Evolutionary conservation across 2,113 vertebrate genomes (phyloP).

Genomic region (Taurulus bubalis): DNA sequence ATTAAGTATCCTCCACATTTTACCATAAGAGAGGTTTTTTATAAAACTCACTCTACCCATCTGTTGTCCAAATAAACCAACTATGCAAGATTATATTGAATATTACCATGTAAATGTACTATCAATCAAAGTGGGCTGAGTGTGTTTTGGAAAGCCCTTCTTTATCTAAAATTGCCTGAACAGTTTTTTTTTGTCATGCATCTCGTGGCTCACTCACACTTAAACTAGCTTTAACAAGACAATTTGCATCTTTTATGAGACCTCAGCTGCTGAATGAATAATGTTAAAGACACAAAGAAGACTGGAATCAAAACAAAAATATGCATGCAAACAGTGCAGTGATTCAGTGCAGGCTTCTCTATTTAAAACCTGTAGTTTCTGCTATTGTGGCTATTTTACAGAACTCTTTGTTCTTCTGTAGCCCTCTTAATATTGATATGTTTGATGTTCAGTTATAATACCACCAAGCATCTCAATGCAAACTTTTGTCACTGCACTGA

Average conservation of each 20-base stretch:
- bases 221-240: constrained; percentile 37
- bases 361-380: constrained; percentile 35
- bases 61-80: constrained; percentile 1
- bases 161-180: neutral
- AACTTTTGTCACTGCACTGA: constrained; percentile 22
- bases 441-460: constrained; percentile 13
- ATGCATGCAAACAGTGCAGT: constrained; percentile 21
- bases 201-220: constrained; percentile 37
- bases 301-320: constrained; percentile 28
- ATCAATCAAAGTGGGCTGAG: neutral
- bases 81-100: neutral
- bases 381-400: constrained; percentile 9
- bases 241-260: constrained; percentile 69
- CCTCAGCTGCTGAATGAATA: constrained; percentile 53
- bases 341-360: constrained; percentile 21
- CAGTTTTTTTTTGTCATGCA: constrained; percentile 21
- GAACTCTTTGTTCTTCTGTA: neutral
- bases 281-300: constrained; percentile 32
- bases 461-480: constrained; percentile 10
- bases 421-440: constrained; percentile 8
- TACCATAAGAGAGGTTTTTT: neutral
- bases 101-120: neutral
- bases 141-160: constrained; percentile 28
- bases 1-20: neutral
- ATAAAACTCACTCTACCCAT: constrained; percentile 4